Conservation (phyloP, 2,888 invertebrate genomes). For the Pseudanteris insignis region DNA sequence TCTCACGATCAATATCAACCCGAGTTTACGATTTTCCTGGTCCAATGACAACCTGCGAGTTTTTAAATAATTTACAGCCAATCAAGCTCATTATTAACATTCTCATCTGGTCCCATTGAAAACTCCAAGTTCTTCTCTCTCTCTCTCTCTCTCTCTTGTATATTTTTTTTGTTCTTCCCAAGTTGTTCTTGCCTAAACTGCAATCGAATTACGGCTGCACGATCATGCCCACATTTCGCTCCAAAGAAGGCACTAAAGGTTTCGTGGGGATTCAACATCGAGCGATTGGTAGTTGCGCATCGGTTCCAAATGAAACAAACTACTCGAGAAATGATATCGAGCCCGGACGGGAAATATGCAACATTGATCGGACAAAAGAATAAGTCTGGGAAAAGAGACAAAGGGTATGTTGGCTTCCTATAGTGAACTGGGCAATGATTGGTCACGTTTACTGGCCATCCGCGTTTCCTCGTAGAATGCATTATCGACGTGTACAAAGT, state of each 20-base stretch:
- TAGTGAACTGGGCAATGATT: constrained; percentile 22
- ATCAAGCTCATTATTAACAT: not conserved
- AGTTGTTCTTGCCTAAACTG: too few species aligned
- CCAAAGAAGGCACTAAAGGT: too few species aligned
- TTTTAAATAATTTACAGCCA: constrained; percentile 9
- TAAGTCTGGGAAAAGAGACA: constrained; percentile 31
- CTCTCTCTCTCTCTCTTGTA: too few species aligned
- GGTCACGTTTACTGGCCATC: constrained; percentile 37
- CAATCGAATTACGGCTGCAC: too few species aligned
- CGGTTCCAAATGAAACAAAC: constrained; percentile 10
- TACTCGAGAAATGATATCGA: constrained; percentile 3
- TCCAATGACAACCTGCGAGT: constrained; percentile 17
- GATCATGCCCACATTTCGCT: too few species aligned
- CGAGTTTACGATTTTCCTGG: constrained; percentile 23
- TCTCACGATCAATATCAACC: constrained; percentile 37
- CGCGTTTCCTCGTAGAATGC: constrained; percentile 27
- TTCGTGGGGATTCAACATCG: too few species aligned
- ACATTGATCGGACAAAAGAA: constrained; percentile 21
- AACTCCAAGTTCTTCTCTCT: not conserved
- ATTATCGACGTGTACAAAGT: constrained; percentile 38
- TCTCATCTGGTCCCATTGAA: not conserved
- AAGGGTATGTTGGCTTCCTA: constrained; percentile 20
- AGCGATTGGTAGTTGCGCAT: too few species aligned
- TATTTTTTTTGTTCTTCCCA: too few species aligned
- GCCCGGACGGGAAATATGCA: constrained; percentile 18